A percentile compares a stretch with the other conserved stretches of the same genome.
phyloP scores from a whole-genome alignment of 2,888 invertebrate genomes.

The Cheilosia scutellata region DNA sequence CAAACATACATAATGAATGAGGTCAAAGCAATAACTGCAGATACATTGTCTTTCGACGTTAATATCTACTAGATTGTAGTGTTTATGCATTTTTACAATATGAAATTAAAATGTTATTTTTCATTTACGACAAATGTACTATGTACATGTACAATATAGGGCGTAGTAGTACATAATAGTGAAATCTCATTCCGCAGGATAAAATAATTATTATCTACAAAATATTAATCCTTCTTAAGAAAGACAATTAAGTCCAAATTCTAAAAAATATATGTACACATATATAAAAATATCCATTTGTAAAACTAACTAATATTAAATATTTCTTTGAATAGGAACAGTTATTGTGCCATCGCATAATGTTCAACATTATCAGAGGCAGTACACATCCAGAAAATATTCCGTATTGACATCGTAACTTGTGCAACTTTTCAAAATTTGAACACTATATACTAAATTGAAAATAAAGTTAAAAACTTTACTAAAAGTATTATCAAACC shows the following conservation, averaged over 20 bases:
- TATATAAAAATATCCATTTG: neutral
- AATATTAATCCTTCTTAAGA: too few relatives aligned
- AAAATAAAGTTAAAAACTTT: conserved; percentile 38
- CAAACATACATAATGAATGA: conserved; percentile 6
- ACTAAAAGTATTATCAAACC: conserved; percentile 64
- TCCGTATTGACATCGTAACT: conserved; percentile 81
- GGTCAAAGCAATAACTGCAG: conserved; percentile 14
- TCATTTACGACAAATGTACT: too few relatives aligned
- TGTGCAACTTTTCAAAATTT: conserved; percentile 52
- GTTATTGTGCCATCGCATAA: conserved; percentile 83
- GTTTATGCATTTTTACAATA: too few relatives aligned
- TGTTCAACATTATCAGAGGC: conserved; percentile 84
- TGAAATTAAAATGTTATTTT: too few relatives aligned
- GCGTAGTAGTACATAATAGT: too few relatives aligned
- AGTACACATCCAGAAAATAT: conserved; percentile 83
- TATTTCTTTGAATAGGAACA: conserved; percentile 79
- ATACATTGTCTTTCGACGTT: conserved; percentile 11
- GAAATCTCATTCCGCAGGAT: too few relatives aligned
- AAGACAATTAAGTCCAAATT: too few relatives aligned
- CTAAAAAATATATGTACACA: too few relatives aligned
- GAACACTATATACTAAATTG: conserved; percentile 43
- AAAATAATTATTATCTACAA: too few relatives aligned
- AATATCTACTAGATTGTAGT: neutral
- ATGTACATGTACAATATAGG: too few relatives aligned
- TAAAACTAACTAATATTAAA: conserved; percentile 30